Percentiles rank a stretch among this genome's conserved stretches.
Conservation (phyloP, 2,113 vertebrate genomes). For the Sebastes schlegelii region DNA sequence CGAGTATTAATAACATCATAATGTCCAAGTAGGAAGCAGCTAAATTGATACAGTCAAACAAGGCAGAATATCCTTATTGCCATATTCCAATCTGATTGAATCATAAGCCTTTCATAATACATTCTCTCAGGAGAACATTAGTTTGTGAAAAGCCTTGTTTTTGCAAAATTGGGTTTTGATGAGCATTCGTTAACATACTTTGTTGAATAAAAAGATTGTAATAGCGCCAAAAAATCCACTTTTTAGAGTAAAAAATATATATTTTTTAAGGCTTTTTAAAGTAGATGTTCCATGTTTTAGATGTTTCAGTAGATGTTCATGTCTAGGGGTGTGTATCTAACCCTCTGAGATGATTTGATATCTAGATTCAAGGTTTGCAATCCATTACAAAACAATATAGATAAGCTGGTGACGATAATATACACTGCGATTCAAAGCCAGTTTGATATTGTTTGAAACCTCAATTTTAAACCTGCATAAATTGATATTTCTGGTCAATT, state of each 20-base stretch:
- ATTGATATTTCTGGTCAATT: background rate
- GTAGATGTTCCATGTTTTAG: background rate
- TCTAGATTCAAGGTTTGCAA: background rate
- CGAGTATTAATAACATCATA: slow-evolving; percentile 45
- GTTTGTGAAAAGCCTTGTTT: background rate
- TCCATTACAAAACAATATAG: background rate
- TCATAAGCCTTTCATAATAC: background rate
- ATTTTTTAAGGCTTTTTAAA: background rate
- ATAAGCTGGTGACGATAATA: background rate
- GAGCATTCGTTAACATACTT: background rate
- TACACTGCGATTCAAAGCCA: background rate
- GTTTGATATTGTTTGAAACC: background rate
- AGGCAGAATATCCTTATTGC: background rate
- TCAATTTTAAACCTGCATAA: background rate
- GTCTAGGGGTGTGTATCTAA: background rate
- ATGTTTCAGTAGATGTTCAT: background rate
- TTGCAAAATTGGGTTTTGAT: background rate
- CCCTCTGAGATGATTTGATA: background rate
- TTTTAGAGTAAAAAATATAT: background rate
- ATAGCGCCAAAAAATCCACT: background rate
- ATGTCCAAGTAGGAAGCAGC: slow-evolving; percentile 29
- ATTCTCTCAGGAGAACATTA: background rate
- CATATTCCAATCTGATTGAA: background rate
- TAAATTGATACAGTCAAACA: slow-evolving; percentile 19
- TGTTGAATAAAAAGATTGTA: background rate